Percentiles rank a stretch among this genome's conserved stretches.
Conservation (phyloP, 1,140 invertebrate genomes). For the Battus philenor region DNA sequence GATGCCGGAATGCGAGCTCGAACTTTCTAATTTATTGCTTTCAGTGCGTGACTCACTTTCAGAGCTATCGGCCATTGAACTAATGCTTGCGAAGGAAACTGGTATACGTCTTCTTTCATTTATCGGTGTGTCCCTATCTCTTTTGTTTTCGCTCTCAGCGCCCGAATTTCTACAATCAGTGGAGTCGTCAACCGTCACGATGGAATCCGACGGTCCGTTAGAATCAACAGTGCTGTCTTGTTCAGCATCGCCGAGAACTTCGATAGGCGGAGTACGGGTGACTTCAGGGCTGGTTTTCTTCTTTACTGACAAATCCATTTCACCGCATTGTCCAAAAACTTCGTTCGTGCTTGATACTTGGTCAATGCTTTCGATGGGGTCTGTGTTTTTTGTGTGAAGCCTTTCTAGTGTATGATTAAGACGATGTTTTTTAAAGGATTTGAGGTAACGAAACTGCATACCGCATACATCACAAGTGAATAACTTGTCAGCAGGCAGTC, state of each 20-base stretch:
- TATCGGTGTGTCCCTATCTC: conserved; percentile 41
- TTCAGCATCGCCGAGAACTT: conserved; percentile 73
- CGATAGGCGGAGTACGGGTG: conserved; percentile 42
- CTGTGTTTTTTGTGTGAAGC: conserved; percentile 80
- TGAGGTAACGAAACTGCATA: conserved; percentile 92
- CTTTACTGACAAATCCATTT: conserved; percentile 72
- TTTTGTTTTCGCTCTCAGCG: conserved; percentile 53
- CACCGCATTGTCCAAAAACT: conserved; percentile 72
- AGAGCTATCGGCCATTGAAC: conserved; percentile 71
- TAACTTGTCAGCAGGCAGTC: conserved; percentile 89
- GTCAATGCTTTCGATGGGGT: conserved; percentile 75
- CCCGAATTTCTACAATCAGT: conserved; percentile 56
- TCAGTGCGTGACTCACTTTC: conserved; percentile 61
- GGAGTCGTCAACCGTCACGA: conserved; percentile 63
- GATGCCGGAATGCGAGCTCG: conserved; percentile 78
- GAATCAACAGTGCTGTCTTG: conserved; percentile 84
- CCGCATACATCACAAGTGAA: conserved; percentile 93
- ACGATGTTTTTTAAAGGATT: conserved; percentile 92
- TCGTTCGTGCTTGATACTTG: conserved; percentile 86
- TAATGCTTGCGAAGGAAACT: conserved; percentile 70
- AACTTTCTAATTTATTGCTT: conserved; percentile 50
- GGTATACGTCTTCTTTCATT: conserved; percentile 49
- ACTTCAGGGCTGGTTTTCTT: conserved; percentile 50
- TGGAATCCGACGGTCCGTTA: conserved; percentile 61
- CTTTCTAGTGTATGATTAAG: conserved; percentile 90